A percentile compares a stretch with the other conserved stretches of the same genome.
Evolutionary conservation across 1,140 invertebrate genomes (phyloP).

Genomic region (Bicyclus anynana): DNA sequence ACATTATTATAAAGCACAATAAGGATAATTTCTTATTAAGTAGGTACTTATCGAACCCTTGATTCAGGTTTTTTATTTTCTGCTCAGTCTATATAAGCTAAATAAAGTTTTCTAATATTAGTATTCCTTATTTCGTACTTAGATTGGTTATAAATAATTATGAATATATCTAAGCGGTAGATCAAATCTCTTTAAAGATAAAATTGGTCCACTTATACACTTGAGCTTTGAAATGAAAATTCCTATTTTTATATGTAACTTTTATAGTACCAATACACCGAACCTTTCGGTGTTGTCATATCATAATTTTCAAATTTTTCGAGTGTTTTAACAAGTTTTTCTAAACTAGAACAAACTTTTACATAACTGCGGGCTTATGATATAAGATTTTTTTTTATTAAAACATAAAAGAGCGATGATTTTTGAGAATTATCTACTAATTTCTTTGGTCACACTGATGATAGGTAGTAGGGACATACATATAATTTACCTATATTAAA

Average conservation of each 20-base stretch:
- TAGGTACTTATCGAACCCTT: too few species aligned
- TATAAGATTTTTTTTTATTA: too few species aligned
- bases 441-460: too few species aligned
- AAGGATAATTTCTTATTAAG: too few species aligned
- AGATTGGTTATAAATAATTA: neutral
- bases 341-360: constrained; percentile 15
- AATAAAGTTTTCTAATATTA: too few species aligned
- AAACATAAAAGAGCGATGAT: too few species aligned
- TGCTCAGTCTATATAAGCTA: too few species aligned
- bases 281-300: constrained; percentile 57
- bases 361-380: neutral
- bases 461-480: too few species aligned
- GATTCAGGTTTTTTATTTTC: too few species aligned
- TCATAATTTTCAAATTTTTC: constrained; percentile 62
- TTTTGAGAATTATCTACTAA: too few species aligned
- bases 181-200: constrained; percentile 35
- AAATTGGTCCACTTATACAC: constrained; percentile 65
- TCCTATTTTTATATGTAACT: constrained; percentile 73
- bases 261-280: constrained; percentile 55
- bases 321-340: constrained; percentile 40
- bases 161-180: constrained; percentile 7
- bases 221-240: constrained; percentile 68
- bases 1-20: too few species aligned
- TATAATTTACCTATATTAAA: too few species aligned
- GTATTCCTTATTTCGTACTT: neutral